phyloP scores from a whole-genome alignment of 2,113 vertebrate species.

The Perca flavescens region DNA sequence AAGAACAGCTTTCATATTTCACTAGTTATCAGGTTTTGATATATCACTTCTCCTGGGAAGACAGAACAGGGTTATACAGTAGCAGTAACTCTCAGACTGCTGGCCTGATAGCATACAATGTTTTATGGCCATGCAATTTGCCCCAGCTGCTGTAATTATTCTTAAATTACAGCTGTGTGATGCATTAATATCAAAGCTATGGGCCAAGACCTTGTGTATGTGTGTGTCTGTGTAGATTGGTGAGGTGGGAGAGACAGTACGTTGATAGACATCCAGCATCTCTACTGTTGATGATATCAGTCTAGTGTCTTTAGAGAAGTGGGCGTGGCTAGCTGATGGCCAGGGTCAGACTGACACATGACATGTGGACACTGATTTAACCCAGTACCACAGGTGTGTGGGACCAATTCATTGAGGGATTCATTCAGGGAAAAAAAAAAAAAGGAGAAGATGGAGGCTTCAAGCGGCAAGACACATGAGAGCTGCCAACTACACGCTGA shows the following conservation, averaged over 20 bases:
- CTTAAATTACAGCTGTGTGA: conserved; percentile 67
- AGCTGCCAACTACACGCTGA: no score
- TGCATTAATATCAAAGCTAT: conserved; percentile 58
- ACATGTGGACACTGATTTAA: no score
- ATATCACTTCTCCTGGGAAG: conserved; percentile 13
- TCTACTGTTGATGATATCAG: neutral
- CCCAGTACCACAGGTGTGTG: no score
- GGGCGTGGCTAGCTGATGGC: no score
- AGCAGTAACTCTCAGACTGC: conserved; percentile 36
- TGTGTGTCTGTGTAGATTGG: neutral
- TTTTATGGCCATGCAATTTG: conserved; percentile 56
- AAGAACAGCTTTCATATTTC: conserved; percentile 37
- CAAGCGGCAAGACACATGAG: no score
- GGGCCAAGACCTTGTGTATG: neutral
- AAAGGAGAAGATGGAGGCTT: no score
- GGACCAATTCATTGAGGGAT: no score
- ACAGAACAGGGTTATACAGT: conserved; percentile 6
- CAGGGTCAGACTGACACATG: no score
- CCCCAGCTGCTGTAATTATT: conserved; percentile 64
- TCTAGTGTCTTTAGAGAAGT: no score
- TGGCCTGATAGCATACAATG: conserved; percentile 23
- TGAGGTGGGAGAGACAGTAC: conserved; percentile 6
- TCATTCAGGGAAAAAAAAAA: no score
- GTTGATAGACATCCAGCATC: conserved; percentile 36
- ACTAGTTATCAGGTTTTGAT: conserved; percentile 27